A percentile compares a stretch with the other conserved stretches of the same genome.
phyloP scores from a whole-genome alignment of 2,113 vertebrate species.

The Cranoglanis bouderius region DNA sequence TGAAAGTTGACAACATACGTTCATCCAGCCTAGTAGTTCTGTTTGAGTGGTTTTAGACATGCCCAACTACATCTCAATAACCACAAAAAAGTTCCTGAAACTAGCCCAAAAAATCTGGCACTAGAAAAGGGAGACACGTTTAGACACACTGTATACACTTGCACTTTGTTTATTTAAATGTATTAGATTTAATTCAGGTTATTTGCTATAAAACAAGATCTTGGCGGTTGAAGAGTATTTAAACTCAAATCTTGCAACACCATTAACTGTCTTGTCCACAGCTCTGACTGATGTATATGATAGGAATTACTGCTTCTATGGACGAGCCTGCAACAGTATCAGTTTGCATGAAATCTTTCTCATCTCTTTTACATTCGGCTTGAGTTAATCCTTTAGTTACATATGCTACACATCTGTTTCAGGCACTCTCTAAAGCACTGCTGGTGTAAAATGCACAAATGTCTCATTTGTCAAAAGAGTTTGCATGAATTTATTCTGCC shows the following conservation, averaged over 20 bases:
- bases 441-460: neutral
- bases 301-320: neutral
- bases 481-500: neutral
- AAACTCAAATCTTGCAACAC: neutral
- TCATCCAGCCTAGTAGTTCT: too few relatives aligned
- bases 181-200: neutral
- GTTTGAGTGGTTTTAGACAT: too few relatives aligned
- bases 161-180: neutral
- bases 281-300: neutral
- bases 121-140: neutral
- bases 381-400: neutral
- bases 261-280: neutral
- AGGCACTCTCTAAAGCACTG: neutral
- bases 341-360: neutral
- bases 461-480: neutral
- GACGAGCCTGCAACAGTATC: neutral
- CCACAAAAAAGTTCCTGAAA: too few relatives aligned
- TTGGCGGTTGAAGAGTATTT: neutral
- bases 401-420: neutral
- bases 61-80: too few relatives aligned
- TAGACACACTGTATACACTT: neutral
- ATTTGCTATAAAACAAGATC: neutral
- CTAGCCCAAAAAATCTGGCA: too few relatives aligned
- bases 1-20: neutral
- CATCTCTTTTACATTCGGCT: neutral